Conservation (phyloP, 2,797 vertebrate genomes). For the Stomatorhinus walkeri region DNA sequence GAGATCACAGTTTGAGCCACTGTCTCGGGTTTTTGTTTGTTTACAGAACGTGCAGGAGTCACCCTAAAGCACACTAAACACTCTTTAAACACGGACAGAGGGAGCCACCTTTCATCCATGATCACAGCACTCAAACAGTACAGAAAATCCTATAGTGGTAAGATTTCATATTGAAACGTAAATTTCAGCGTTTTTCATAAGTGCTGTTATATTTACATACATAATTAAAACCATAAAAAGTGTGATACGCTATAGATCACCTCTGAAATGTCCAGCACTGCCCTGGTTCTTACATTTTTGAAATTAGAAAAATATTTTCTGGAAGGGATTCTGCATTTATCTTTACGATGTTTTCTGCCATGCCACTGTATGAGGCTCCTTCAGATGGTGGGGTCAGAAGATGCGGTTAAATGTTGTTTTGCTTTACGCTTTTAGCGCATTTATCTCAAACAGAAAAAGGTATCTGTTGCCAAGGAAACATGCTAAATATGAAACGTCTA, state of each 20-base stretch:
- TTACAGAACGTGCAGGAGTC: not conserved
- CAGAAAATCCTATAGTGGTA: not conserved
- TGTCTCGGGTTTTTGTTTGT: not conserved
- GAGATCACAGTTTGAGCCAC: conserved; percentile 4
- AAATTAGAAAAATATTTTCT: conserved; percentile 25
- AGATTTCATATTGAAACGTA: not conserved
- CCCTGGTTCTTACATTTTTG: conserved; percentile 7
- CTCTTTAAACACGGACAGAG: not conserved
- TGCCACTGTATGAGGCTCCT: not conserved
- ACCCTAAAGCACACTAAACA: not conserved
- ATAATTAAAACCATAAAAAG: conserved; percentile 13
- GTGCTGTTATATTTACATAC: not conserved
- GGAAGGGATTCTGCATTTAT: not conserved
- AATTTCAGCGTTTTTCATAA: not conserved
- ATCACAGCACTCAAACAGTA: not conserved
- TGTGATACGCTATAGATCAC: conserved; percentile 3
- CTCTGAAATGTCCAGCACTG: not conserved
- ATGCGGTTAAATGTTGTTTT: not conserved
- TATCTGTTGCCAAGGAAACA: conserved; percentile 2
- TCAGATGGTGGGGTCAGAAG: not conserved
- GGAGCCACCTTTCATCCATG: not conserved
- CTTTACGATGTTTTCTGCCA: not conserved
- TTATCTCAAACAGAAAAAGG: conserved; percentile 14
- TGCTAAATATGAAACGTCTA: conserved; percentile 16
- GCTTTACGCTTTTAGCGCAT: not conserved